phyloP scores from a whole-genome alignment of 2,113 vertebrate species.

The Amblyornis subalaris region DNA sequence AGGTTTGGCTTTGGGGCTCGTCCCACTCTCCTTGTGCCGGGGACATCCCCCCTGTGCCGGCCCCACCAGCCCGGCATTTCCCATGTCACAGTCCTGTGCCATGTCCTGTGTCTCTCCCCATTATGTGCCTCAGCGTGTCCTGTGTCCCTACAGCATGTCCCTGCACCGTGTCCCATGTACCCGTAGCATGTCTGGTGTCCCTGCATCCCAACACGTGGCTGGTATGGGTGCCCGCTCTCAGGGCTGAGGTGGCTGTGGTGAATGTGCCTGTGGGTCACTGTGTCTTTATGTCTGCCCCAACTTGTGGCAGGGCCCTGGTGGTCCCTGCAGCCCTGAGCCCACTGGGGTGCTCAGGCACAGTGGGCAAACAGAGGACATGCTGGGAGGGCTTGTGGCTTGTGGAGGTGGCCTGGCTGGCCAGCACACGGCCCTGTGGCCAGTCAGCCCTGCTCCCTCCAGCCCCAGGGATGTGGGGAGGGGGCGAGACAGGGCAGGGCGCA shows the following conservation, averaged over 20 bases:
- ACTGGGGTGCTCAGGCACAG: not conserved
- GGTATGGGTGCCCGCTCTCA: not conserved
- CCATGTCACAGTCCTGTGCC: not conserved
- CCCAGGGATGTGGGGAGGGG: not conserved
- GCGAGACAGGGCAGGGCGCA: not conserved
- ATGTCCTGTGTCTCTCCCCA: not conserved
- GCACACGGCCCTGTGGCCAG: not conserved
- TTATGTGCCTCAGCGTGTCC: not conserved
- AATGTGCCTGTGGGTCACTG: not conserved
- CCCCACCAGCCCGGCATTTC: not conserved
- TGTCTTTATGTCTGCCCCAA: not conserved
- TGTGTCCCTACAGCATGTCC: not conserved
- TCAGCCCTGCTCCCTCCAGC: not conserved
- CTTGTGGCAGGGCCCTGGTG: not conserved
- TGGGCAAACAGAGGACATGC: rapidly evolving
- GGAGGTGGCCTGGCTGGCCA: not conserved
- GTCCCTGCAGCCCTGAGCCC: not conserved
- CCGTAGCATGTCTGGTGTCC: not conserved
- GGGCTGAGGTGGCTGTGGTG: not conserved
- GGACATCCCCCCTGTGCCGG: rapidly evolving
- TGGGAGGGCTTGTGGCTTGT: not conserved
- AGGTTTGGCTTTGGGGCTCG: slow-evolving; percentile 66
- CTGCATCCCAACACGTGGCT: not conserved
- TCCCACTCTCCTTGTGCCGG: not conserved
- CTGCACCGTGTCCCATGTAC: not conserved